Base-by-base conservation (phyloP, 2,888 invertebrate genomes). In the Leptodirus hochenwartii region DNA sequence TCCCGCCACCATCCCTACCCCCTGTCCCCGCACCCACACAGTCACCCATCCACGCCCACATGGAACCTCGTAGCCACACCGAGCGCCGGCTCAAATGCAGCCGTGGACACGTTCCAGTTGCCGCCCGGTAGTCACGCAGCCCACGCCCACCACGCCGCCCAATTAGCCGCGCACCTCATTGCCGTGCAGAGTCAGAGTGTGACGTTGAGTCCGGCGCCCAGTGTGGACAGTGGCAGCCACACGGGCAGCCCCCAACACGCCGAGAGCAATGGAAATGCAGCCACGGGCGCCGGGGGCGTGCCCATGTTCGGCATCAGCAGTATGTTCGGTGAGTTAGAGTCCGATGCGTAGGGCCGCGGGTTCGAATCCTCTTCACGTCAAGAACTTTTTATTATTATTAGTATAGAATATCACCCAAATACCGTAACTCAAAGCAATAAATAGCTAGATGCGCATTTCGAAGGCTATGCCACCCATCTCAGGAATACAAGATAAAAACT, bases 171-270 rank as follows among this genome's bases (percentile, higher is more conserved):
- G 31, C 71, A 69, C 31, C 77, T 79, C 43, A 69, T 80, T 39
- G 78, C 80, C 58, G 61, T 60, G 15, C 77, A 80, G 45, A 64
- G 66, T 42, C 84, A 84, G 54, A 87, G 87, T 30, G 87, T 88
- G 22, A 87, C 87, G 15, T 61, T 88, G 42, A 85, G 85, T 51
- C 87, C 88, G 32, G 85, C 87, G 13, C 87, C 87, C 4, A 85
- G 85, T 22, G 71, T 85, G 12, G 85, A 85, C 51, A 84, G 84
- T 45, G n/a, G n/a, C n/a, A 37, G 37, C 23, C 38, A 38, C 15
- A 76, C 77, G 47, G 78, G 84, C 30, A 82, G 82, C 42, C 85
- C 85, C 4, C 80, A 82, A 45, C 72, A 79, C 46, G 64, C 67
- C 29, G 75, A 78, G 56, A 40, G 57, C 56, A 31, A 10, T 24